phyloP scores from a whole-genome alignment of 2,797 vertebrate genomes.

The Gymnopithys bicolor region DNA sequence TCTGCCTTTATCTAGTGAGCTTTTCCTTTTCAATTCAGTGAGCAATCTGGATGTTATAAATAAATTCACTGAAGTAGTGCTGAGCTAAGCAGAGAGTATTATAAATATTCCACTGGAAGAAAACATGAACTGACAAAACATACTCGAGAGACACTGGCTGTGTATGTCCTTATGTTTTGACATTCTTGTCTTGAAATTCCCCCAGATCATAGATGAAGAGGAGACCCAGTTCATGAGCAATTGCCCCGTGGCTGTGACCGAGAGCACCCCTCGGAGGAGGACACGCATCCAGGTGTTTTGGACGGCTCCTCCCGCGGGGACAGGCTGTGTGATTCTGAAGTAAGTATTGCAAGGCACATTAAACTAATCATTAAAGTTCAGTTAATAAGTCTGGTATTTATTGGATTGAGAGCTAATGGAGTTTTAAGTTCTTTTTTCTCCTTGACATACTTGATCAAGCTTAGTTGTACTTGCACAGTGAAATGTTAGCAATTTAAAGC shows the following conservation, averaged over 20 bases:
- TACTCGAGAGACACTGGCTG: fast-evolving
- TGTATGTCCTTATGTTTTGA: neutral
- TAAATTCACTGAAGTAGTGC: neutral
- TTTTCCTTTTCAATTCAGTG: neutral
- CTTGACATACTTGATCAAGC: neutral
- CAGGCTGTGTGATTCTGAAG: slow-evolving; percentile 92
- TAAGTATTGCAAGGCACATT: slow-evolving; percentile 75
- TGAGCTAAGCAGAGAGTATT: neutral
- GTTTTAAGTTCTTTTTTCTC: neutral
- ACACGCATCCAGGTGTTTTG: slow-evolving; percentile 96
- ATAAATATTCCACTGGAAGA: neutral
- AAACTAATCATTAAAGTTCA: neutral
- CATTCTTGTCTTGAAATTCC: neutral
- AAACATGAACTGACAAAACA: neutral
- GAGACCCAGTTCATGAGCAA: slow-evolving; percentile 98
- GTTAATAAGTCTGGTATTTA: neutral
- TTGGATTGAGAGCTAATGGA: neutral
- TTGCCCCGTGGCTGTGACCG: slow-evolving; percentile 94
- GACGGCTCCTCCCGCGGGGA: slow-evolving; percentile 89
- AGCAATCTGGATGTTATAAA: neutral
- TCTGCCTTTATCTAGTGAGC: neutral
- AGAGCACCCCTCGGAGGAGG: slow-evolving; percentile 92
- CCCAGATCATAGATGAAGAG: slow-evolving; percentile 96
- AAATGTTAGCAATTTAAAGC: neutral
- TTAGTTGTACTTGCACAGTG: neutral